Evolutionary conservation across 1,140 invertebrate genomes (phyloP), one percentile per base, ranked within the genome.

Genomic region (Heliothis virescens): DNA sequence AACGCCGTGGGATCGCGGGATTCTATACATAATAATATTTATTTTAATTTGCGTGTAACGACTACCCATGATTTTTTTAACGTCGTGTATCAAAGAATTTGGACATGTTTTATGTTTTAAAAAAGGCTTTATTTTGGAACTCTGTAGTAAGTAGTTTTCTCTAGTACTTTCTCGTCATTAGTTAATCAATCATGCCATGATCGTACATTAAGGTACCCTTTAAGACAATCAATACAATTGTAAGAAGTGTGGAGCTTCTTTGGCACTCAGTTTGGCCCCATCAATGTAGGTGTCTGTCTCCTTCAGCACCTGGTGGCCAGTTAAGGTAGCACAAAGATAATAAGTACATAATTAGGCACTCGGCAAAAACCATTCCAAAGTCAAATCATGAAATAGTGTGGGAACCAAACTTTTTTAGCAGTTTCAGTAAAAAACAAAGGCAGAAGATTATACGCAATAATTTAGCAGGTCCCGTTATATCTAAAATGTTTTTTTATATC

Each of bases 391-490:
- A 82, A 85, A 82, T 79, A 84, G 81, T 87, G 87, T 88, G 87
- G 83, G 86, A 87, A 89, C 84, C 55, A 80, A 86, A 78, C 71
- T 79, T 79, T 83, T 84, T 81, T 13, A 57, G 73, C 84, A 89
- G 83, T 72, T 77, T 74, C 82, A 84, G 65, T 65, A 80, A 75
- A 80, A 82, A 85, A 80, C 69, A 81, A 82, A 82, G 79, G 85
- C 78, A 85, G 85, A 87, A 87, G 85, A 85, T 87, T 89, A 87
- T 85, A 89, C 86, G 87, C 86, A 89, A 88, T 87, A 86, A 90
- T 89, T 90, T 86, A 84, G 67, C 67, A 48, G 85, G 83, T 87
- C 85, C 90, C 88, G 89, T 92, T 91, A 91, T 85, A 82, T 82
- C 85, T 80, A 71, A 81, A 90, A 91, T 74, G 75, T 83, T 85